Evolutionary conservation across 2,888 invertebrate species (phyloP).

Genomic region (Protonemura montana): DNA sequence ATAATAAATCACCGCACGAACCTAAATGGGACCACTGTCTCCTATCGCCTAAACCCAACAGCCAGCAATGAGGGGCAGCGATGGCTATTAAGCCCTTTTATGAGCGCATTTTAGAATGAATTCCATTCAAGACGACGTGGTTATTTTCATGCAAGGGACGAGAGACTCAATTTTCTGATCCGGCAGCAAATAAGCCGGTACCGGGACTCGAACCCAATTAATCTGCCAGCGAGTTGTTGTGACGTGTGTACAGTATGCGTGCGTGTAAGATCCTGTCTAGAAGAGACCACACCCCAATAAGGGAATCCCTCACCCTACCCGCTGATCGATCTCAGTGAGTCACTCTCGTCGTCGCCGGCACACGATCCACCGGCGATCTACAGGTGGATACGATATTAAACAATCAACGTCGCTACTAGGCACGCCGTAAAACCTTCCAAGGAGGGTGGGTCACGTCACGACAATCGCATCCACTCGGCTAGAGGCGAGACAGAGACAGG

Average conservation of each 20-base stretch:
- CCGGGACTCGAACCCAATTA: neutral
- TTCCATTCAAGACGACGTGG: no score
- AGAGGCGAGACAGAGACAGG: neutral
- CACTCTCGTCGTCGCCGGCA: neutral
- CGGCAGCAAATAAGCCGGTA: neutral
- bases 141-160: no score
- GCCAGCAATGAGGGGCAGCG: no score
- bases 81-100: no score
- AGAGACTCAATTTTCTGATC: no score
- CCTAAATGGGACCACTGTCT: neutral
- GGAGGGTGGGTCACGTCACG: neutral
- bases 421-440: neutral
- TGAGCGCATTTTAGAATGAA: no score
- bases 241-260: neutral
- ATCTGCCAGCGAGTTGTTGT: neutral
- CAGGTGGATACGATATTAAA: slow-evolving; percentile 2
- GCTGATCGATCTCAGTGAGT: slow-evolving; percentile 15
- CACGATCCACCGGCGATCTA: neutral
- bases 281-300: slow-evolving; percentile 16
- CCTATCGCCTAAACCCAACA: neutral
- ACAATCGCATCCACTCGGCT: neutral
- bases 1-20: neutral
- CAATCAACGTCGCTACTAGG: neutral
- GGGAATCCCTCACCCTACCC: slow-evolving; percentile 23
- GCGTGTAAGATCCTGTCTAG: neutral